Evolutionary conservation across 2,888 invertebrate species (phyloP).

Genomic region (Lydus trimaculatus): DNA sequence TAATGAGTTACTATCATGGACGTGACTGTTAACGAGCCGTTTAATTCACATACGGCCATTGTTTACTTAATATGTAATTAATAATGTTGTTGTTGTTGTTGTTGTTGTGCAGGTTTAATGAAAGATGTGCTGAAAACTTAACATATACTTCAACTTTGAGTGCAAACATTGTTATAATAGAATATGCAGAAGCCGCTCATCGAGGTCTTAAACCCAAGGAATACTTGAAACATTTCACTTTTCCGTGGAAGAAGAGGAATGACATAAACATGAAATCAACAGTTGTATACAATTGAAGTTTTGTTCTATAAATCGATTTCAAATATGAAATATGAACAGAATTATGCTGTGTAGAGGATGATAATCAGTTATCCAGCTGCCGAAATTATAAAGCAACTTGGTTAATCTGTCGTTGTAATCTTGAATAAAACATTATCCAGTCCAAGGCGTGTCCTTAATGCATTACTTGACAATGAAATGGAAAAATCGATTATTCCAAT

Average conservation of each 20-base stretch:
- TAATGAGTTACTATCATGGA: conserved; percentile 15
- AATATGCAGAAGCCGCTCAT: not conserved
- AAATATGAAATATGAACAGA: not conserved
- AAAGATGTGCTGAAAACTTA: not conserved
- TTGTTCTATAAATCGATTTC: not conserved
- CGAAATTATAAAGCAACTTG: not conserved
- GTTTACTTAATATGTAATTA: conserved; percentile 9
- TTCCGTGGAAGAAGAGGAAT: not conserved
- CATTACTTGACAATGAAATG: conserved; percentile 13
- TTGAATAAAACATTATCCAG: conserved; percentile 16
- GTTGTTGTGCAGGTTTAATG: not conserved
- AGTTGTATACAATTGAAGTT: not conserved
- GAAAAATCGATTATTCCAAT: conserved; percentile 13
- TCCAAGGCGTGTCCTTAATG: conserved; percentile 15
- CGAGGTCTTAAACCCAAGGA: too few relatives aligned
- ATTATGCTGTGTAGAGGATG: not conserved
- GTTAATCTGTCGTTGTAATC: conserved; percentile 10
- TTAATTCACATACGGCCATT: conserved; percentile 13
- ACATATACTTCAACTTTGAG: not conserved
- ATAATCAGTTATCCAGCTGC: not conserved
- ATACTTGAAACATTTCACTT: too few relatives aligned
- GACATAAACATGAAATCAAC: not conserved
- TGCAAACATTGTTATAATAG: not conserved
- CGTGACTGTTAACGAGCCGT: conserved; percentile 13
- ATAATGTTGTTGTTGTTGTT: conserved; percentile 1